phyloP scores from a whole-genome alignment of 2,888 invertebrate species.

The Tenthredo notha region DNA sequence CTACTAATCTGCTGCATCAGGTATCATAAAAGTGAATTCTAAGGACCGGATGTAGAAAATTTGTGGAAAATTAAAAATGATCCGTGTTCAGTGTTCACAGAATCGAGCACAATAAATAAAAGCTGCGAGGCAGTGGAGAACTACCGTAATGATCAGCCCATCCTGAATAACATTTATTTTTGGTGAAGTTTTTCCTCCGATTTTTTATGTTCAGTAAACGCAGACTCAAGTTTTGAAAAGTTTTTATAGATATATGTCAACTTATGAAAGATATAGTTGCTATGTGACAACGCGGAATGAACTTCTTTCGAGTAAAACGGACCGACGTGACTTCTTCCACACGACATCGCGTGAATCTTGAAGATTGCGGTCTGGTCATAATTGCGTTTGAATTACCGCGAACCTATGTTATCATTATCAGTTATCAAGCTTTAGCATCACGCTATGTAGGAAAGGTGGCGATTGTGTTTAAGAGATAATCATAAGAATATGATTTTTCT shows the following conservation, averaged over 20 bases:
- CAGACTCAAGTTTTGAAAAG: neutral
- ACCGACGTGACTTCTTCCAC: neutral
- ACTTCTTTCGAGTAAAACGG: neutral
- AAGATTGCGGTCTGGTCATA: conserved; percentile 5
- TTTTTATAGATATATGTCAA: neutral
- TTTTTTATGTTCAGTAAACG: neutral
- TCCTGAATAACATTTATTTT: neutral
- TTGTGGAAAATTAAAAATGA: neutral
- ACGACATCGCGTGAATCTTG: conserved; percentile 36
- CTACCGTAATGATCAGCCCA: neutral
- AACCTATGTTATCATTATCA: conserved; percentile 27
- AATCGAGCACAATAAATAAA: neutral
- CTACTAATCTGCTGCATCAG: neutral
- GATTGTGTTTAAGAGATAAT: neutral
- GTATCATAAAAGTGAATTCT: neutral
- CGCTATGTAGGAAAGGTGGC: neutral
- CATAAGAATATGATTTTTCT: neutral
- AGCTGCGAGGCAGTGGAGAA: neutral
- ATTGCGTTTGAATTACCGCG: conserved; percentile 23
- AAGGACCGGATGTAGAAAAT: neutral
- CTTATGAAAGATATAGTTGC: neutral
- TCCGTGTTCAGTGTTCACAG: neutral
- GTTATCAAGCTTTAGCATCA: neutral
- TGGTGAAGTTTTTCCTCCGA: neutral
- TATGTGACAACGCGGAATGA: neutral